Base-by-base conservation (phyloP, 2,888 invertebrate species). In the Bugula neritina region DNA sequence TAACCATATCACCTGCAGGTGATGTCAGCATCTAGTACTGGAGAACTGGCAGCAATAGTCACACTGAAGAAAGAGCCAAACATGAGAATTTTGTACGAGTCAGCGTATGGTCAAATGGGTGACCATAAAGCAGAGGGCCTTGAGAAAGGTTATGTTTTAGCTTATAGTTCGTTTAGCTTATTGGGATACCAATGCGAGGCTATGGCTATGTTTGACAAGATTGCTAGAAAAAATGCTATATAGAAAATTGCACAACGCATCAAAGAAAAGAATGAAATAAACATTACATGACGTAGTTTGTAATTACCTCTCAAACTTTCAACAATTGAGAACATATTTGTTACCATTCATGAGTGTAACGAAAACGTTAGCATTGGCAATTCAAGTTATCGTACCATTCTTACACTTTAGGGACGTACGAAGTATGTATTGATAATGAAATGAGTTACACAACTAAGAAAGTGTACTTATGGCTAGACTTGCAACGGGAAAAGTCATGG, bases 81-180 rank as follows among this genome's bases (percentile, higher is more conserved):
- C 10, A 63, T 63, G 63, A 63, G 31, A 31, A 34, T 63, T 13
- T 31, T 63, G n/a, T 63, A 63, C n/a, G 63, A 63, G n/a, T 63
- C 63, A 13, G 10, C 29, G 2, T 63, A 63, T 63, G 63, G 29
- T 17, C 63, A 63, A 31, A 25, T 63, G 63, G 63, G 63, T 13
- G 63, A 63, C 27, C 63, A 63, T 31, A 25, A n/a, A 31, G 63
- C 21, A 63, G 34, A 63, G 21, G 27, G 27, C 34, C 5, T 63
- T 13, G 63, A 63, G 34, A 31, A 27, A 31, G 63, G 63, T 31
- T n/a, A n/a, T n/a, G n/a, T n/a, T n/a, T n/a, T n/a, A n/a, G n/a
- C n/a, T n/a, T n/a, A n/a, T n/a, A n/a, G n/a, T n/a, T n/a, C n/a
- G n/a, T n/a, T n/a, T n/a, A n/a, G n/a, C n/a, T n/a, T n/a, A n/a